Base-by-base conservation (phyloP, 2,888 invertebrate species). In the Drosophila niveifrons region DNA sequence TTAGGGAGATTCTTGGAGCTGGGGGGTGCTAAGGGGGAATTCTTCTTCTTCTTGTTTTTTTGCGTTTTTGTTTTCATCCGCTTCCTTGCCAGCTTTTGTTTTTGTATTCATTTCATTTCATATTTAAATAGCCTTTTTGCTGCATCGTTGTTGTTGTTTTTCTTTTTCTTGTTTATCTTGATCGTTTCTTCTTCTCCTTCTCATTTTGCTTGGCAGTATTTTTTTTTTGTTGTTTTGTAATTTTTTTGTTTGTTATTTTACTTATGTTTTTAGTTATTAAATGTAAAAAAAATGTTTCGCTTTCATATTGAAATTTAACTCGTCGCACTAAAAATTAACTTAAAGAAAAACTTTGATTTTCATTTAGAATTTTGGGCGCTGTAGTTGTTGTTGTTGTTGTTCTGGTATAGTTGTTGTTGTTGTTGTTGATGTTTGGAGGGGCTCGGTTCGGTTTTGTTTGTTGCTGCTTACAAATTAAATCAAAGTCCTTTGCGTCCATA, bases 401-500 rank as follows among this genome's bases (percentile, higher is more conserved):
- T 39, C 46, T 44, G 57, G 46, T 72, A 29, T 13, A 44, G 8
- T 51, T 7, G 13, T 23, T 64, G 13, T 69, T 44, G 36, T 48
- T 70, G 46, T 53, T 43, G 39, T 64, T 62, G 55, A 53, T 66
- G 59, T 72, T 52, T 47, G 44, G 47, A 58, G 70, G 71, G 71
- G 71, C 63, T 80, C 71, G 78, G 63, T 81, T 88, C 70, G 62
- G 48, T 71, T 67, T 67, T 23, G 64, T 55, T 64, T 64, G 58
- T 66, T 72, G 66, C 65, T 79, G 71, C 69, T 80, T 72, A 81
- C 71, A 74, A 82, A 67, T 71, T 75, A 80, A 91, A 91, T 92
- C 90, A 92, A 89, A 92, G 92, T 91, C 96, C 95, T 93, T 97
- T 96, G 91, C 96, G 95, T 90, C 97, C 97, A 94, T 98, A 98